Percentiles rank a stretch among this genome's conserved stretches.
Conservation (phyloP, 1,140 invertebrate genomes). For the Drosophila murphyi region DNA sequence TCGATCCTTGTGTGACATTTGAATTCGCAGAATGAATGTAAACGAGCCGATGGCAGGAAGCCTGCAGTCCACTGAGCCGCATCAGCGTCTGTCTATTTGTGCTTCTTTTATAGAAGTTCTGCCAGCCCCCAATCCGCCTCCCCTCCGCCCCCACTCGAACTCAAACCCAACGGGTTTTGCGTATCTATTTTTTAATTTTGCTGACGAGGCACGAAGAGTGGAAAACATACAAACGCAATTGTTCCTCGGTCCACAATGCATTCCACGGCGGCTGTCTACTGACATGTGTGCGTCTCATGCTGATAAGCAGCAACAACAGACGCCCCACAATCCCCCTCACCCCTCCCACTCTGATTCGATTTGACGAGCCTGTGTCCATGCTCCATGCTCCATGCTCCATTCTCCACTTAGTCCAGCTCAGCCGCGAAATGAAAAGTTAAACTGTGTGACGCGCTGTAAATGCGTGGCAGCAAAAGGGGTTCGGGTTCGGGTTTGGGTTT, state of each 20-base stretch:
- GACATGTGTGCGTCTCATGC: slow-evolving; percentile 81
- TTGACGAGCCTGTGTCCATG: slow-evolving; percentile 16
- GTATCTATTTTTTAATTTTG: slow-evolving; percentile 83
- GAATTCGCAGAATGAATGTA: slow-evolving; percentile 64
- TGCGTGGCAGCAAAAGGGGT: slow-evolving; percentile 29
- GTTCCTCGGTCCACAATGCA: slow-evolving; percentile 78
- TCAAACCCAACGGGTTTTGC: slow-evolving; percentile 31
- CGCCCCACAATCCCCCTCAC: not conserved
- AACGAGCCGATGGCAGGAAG: slow-evolving; percentile 3
- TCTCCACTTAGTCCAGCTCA: slow-evolving; percentile 26
- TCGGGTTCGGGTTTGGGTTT: slow-evolving; percentile 1
- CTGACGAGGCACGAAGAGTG: slow-evolving; percentile 71
- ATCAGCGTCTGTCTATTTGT: not conserved
- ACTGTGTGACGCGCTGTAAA: slow-evolving; percentile 73
- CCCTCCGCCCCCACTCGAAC: too few species aligned
- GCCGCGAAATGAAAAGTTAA: slow-evolving; percentile 80
- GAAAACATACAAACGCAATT: slow-evolving; percentile 82
- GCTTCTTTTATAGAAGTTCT: slow-evolving; percentile 69
- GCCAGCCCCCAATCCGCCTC: not conserved
- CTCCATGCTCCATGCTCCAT: not conserved
- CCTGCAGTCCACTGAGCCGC: not conserved
- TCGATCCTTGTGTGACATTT: slow-evolving; percentile 82
- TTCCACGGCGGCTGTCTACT: slow-evolving; percentile 61
- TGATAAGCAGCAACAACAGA: slow-evolving; percentile 71
- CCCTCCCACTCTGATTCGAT: not conserved